A percentile compares a stretch with the other conserved stretches of the same genome.
Evolutionary conservation across 2,797 vertebrate species (phyloP).

Genomic region (Silurus aristotelis): DNA sequence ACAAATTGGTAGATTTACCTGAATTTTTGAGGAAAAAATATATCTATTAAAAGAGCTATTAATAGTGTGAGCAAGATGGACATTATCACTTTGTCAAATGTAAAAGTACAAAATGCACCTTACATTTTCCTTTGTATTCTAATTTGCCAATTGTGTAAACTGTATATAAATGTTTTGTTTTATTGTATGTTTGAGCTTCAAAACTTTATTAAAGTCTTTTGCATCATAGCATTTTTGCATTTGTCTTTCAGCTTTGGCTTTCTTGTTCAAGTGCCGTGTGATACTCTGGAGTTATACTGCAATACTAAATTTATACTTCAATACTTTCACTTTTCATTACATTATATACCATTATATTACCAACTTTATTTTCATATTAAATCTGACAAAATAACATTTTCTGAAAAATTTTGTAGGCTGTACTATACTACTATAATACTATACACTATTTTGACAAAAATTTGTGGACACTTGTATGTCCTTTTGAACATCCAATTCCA

Average conservation of each 20-base stretch:
- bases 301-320: too few relatives aligned
- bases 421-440: too few relatives aligned
- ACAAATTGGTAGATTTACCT: conserved; percentile 70
- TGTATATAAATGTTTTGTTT: conserved; percentile 80
- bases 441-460: too few relatives aligned
- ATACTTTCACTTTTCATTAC: not conserved
- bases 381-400: too few relatives aligned
- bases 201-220: conserved; percentile 87
- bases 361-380: not conserved
- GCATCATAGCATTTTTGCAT: conserved; percentile 76
- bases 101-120: conserved; percentile 83
- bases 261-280: not conserved
- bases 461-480: too few relatives aligned
- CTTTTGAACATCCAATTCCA: too few relatives aligned
- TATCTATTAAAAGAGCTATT: conserved; percentile 59
- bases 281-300: not conserved
- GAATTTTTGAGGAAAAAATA: conserved; percentile 62
- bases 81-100: conserved; percentile 78
- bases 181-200: conserved; percentile 85
- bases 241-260: conserved; percentile 61
- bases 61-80: conserved; percentile 69
- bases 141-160: conserved; percentile 79
- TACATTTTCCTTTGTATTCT: conserved; percentile 80
- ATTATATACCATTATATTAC: not conserved
- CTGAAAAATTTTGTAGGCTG: too few relatives aligned